Conservation (phyloP, 2,113 vertebrate species). For the Pipa parva region DNA sequence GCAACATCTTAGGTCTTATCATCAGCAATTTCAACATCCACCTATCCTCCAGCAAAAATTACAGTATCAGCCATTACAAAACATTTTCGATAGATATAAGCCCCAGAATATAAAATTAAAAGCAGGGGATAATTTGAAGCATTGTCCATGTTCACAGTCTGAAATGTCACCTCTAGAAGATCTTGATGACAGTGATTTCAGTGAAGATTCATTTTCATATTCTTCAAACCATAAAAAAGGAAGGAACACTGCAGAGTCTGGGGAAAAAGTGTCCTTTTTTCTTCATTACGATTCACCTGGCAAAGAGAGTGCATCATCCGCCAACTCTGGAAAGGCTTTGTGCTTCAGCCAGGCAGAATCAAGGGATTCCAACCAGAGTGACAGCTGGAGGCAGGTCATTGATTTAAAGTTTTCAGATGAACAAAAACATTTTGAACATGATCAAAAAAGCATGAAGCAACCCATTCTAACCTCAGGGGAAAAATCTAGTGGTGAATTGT, state of each 20-base stretch:
- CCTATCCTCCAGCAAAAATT: constrained; percentile 64
- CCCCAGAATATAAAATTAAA: constrained; percentile 46
- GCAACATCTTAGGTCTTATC: constrained; percentile 74
- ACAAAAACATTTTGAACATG: constrained; percentile 28
- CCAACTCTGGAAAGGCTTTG: constrained; percentile 45
- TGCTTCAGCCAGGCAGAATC: constrained; percentile 42
- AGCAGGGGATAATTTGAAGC: constrained; percentile 46
- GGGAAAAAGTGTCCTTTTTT: constrained; percentile 58
- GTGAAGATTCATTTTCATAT: constrained; percentile 69
- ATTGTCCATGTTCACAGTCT: neutral
- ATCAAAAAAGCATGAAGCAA: constrained; percentile 17
- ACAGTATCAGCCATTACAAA: constrained; percentile 58
- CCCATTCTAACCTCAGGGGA: constrained; percentile 48
- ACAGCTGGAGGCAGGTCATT: constrained; percentile 43
- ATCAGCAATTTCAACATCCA: constrained; percentile 81
- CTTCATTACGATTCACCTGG: constrained; percentile 58
- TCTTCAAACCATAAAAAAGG: constrained; percentile 51
- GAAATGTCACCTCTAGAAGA: constrained; percentile 59
- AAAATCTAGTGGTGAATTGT: constrained; percentile 7
- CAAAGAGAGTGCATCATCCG: constrained; percentile 33
- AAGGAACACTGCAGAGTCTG: constrained; percentile 4
- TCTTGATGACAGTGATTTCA: constrained; percentile 70
- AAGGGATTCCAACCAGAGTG: constrained; percentile 27
- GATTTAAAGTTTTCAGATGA: constrained; percentile 8
- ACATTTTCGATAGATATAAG: constrained; percentile 53